Evolutionary conservation across 1,140 invertebrate species (phyloP).

Genomic region (Drosophila pandora): DNA sequence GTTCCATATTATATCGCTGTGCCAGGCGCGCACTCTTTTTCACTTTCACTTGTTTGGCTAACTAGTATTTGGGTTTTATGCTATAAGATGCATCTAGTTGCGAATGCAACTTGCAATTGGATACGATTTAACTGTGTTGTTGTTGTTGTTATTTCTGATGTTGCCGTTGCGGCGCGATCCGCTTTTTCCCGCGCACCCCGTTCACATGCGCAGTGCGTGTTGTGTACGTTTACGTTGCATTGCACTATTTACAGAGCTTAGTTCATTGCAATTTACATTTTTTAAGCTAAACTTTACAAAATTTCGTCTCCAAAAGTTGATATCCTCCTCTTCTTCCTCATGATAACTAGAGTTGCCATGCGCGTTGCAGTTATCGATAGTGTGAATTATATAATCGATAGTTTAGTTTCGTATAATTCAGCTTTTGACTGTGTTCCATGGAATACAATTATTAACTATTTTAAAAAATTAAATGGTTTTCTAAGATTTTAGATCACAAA

Average conservation of each 20-base stretch:
- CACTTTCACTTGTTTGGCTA: slow-evolving; percentile 60
- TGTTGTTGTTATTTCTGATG: slow-evolving; percentile 60
- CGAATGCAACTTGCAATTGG: slow-evolving; percentile 70
- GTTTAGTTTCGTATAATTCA: neutral
- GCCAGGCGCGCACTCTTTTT: slow-evolving; percentile 45
- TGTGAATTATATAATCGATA: neutral
- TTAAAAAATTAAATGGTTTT: neutral
- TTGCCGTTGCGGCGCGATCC: slow-evolving; percentile 42
- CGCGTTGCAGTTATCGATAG: slow-evolving; percentile 28
- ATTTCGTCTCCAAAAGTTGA: slow-evolving; percentile 68
- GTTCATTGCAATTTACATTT: slow-evolving; percentile 72
- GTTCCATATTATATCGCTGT: slow-evolving; percentile 73
- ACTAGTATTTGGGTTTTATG: slow-evolving; percentile 46
- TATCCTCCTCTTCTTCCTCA: slow-evolving; percentile 60
- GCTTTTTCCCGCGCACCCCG: slow-evolving; percentile 57
- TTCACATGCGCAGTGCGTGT: slow-evolving; percentile 45
- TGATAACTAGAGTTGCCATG: slow-evolving; percentile 45
- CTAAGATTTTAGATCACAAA: neutral
- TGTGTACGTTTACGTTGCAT: slow-evolving; percentile 39
- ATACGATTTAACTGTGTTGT: slow-evolving; percentile 39
- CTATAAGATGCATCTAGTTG: slow-evolving; percentile 60
- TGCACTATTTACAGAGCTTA: slow-evolving; percentile 62
- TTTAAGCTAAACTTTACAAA: slow-evolving; percentile 56
- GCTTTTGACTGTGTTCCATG: neutral
- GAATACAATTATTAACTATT: no score